Percentiles rank a stretch among this genome's conserved stretches.
phyloP scores from a whole-genome alignment of 2,113 vertebrate species.

The Cynoglossus semilaevis region DNA sequence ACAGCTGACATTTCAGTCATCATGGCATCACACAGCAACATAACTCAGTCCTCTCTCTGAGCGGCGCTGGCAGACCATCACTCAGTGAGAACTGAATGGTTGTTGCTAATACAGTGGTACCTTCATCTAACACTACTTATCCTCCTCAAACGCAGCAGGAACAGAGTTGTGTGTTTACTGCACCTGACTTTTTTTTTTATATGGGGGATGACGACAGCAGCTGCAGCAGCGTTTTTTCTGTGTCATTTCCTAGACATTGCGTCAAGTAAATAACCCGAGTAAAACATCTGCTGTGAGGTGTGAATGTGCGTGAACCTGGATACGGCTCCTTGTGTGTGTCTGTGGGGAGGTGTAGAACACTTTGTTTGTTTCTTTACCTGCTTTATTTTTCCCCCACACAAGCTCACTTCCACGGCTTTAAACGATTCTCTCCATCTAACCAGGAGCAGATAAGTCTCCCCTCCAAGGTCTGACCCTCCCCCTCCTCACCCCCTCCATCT shows the following conservation, averaged over 20 bases:
- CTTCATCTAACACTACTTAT: constrained; percentile 42
- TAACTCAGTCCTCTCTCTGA: constrained; percentile 54
- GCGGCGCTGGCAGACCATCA: constrained; percentile 57
- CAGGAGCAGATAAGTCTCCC: constrained; percentile 47
- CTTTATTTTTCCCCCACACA: constrained; percentile 14
- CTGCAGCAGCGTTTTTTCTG: constrained; percentile 11
- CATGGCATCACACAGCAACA: constrained; percentile 53
- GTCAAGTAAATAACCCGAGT: constrained; percentile 40
- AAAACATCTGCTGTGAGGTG: constrained; percentile 50
- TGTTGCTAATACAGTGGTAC: constrained; percentile 39
- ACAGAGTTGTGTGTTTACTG: constrained; percentile 21
- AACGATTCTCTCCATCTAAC: constrained; percentile 40
- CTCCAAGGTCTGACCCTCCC: constrained; percentile 33
- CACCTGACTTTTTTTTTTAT: constrained; percentile 27
- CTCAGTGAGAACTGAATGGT: constrained; percentile 54
- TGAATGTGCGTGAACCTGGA: constrained; percentile 48
- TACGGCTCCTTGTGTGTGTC: constrained; percentile 36
- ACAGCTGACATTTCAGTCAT: constrained; percentile 54
- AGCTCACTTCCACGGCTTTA: constrained; percentile 40
- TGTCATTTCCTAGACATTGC: constrained; percentile 28
- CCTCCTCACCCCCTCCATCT: too few relatives aligned
- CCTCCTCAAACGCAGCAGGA: constrained; percentile 32
- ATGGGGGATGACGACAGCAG: constrained; percentile 37
- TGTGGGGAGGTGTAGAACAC: not conserved
- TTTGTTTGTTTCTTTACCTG: not conserved